A percentile compares a stretch with the other conserved stretches of the same genome.
These are phyloP conservation scores for Melanerpes formicivorus DNA, from an alignment of 2,113 vertebrate genomes.

Conservation along the genomic window DNA sequence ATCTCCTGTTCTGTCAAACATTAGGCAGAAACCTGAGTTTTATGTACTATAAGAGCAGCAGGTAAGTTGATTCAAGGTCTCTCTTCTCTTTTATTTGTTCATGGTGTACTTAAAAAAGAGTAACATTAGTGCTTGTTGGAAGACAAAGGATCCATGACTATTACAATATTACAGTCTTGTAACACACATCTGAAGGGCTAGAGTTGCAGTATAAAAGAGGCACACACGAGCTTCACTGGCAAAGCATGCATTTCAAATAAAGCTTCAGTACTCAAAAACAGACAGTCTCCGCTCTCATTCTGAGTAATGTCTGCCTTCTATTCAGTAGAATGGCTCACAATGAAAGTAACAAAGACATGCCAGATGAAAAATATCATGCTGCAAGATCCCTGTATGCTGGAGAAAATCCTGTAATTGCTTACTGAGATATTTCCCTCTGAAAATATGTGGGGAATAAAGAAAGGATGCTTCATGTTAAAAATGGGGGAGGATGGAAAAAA, in stretches of 20 bases:
- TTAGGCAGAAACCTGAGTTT: not conserved
- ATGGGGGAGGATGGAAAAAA: not conserved
- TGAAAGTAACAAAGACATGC: constrained; percentile 78
- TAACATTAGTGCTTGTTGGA: not conserved
- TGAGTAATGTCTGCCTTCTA: constrained; percentile 89
- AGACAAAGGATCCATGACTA: not conserved
- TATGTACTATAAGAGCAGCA: not conserved
- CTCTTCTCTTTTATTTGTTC: not conserved
- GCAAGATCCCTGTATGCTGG: constrained; percentile 63
- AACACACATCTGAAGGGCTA: constrained; percentile 35
- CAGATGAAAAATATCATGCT: constrained; percentile 85
- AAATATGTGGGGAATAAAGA: constrained; percentile 30
- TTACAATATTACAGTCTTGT: not conserved
- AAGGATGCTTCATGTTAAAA: not conserved
- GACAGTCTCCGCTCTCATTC: constrained; percentile 81
- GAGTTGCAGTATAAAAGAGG: constrained; percentile 35
- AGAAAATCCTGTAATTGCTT: constrained; percentile 61
- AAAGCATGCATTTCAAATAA: constrained; percentile 77
- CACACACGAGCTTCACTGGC: constrained; percentile 60
- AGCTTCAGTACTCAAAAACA: constrained; percentile 80
- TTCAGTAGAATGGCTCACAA: constrained; percentile 77
- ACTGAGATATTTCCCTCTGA: constrained; percentile 47
- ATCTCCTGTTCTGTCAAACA: not conserved
- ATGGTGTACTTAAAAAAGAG: not conserved
- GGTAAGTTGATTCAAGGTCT: not conserved